Percentiles rank a stretch among this genome's conserved stretches.
These are phyloP conservation scores for Lissocephala sabroskyi DNA, from an alignment of 2,888 invertebrate species.

Conservation along the genomic window DNA sequence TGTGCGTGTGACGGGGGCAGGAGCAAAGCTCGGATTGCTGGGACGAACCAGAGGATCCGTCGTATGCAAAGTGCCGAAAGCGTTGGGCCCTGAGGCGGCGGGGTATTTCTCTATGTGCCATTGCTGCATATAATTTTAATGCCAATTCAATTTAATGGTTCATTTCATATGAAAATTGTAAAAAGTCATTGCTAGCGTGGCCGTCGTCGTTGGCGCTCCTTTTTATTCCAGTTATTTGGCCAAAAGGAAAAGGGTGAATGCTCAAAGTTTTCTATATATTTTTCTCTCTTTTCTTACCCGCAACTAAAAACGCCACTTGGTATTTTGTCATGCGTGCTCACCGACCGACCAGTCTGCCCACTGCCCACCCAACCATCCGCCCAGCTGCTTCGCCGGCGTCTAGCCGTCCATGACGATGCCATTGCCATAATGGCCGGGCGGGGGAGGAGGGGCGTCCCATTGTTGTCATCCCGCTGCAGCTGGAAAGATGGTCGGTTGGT, in stretches of 20 bases:
- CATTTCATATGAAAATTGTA: constrained; percentile 65
- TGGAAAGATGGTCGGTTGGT: constrained; percentile 21
- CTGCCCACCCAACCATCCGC: too few species aligned
- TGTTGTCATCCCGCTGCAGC: constrained; percentile 21
- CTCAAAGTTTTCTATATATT: constrained; percentile 1
- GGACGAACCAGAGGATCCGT: constrained; percentile 4
- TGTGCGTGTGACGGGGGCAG: constrained; percentile 39
- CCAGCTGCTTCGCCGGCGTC: too few species aligned
- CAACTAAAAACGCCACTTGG: constrained; percentile 33
- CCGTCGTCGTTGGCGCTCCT: neutral
- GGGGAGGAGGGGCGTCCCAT: too few species aligned
- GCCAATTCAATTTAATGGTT: constrained; percentile 65
- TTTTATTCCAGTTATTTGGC: neutral
- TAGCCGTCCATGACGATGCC: too few species aligned
- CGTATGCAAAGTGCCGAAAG: constrained; percentile 61
- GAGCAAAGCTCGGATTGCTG: constrained; percentile 3
- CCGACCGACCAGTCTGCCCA: constrained; percentile 27
- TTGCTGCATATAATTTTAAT: constrained; percentile 58
- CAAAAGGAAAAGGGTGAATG: constrained; percentile 1
- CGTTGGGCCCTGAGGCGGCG: too few species aligned
- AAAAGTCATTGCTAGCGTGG: constrained; percentile 57
- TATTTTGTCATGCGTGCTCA: constrained; percentile 60
- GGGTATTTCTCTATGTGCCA: constrained; percentile 13
- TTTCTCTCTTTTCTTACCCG: neutral
- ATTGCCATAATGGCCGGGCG: too few species aligned